These are phyloP conservation scores for Lordiphosa clarofinis DNA, from an alignment of 1,140 invertebrate genomes.

Conservation along the genomic window DNA sequence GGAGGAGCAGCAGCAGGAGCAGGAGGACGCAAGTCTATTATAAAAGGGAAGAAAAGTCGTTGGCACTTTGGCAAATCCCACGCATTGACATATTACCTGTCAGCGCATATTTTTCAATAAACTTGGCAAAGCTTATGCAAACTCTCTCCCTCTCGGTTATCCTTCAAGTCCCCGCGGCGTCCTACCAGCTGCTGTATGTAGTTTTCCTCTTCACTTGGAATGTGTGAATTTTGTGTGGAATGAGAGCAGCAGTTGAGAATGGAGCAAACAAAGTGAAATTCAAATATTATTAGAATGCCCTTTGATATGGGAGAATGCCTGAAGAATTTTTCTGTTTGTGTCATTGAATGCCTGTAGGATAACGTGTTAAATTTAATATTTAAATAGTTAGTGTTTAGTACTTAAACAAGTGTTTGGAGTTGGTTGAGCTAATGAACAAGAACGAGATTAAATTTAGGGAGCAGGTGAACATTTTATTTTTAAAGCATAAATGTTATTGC, in stretches of 20 bases:
- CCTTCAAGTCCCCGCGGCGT: conserved; percentile 10
- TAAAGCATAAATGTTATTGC: too few species aligned
- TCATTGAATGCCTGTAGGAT: conserved; percentile 30
- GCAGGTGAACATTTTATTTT: too few species aligned
- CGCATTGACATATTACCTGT: conserved; percentile 79
- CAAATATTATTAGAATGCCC: conserved; percentile 52
- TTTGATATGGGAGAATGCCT: conserved; percentile 46
- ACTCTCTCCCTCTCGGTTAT: conserved; percentile 3
- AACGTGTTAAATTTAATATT: conserved; percentile 39
- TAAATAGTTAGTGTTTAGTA: conserved; percentile 20
- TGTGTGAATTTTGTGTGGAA: too few species aligned
- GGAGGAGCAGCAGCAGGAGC: background rate
- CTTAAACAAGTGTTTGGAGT: too few species aligned
- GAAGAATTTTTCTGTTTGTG: conserved; percentile 13
- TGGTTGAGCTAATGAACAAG: too few species aligned
- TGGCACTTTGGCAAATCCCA: conserved; percentile 69
- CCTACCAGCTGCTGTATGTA: conserved; percentile 3
- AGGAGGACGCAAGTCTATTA: conserved; percentile 40
- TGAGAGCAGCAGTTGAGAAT: conserved; percentile 8
- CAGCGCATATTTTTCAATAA: conserved; percentile 78
- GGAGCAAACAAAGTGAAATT: conserved; percentile 40
- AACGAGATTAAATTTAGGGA: too few species aligned
- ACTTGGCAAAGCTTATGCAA: conserved; percentile 72
- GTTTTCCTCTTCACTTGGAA: conserved; percentile 17
- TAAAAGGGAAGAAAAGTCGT: conserved; percentile 25